A percentile compares a stretch with the other conserved stretches of the same genome.
Evolutionary conservation across 2,888 invertebrate species (phyloP).

Genomic region (Dasypogon diadema): DNA sequence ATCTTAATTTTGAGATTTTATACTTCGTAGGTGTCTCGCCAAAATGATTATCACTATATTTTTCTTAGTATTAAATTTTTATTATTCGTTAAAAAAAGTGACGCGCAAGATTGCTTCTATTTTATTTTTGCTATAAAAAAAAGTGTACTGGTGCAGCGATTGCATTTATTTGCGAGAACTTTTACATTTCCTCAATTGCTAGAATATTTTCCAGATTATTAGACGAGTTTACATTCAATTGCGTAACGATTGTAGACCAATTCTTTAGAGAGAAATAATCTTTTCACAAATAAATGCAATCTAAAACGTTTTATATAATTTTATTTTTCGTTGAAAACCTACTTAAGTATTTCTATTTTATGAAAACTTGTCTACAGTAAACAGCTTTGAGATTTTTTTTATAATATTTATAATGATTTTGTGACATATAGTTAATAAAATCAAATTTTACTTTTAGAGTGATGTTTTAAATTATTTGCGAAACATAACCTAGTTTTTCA

Average conservation of each 20-base stretch:
- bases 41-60: slow-evolving; percentile 1
- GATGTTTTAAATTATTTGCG: not conserved
- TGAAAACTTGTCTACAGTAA: slow-evolving; percentile 48
- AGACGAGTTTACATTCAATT: too few relatives aligned
- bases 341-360: slow-evolving; percentile 50
- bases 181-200: not conserved
- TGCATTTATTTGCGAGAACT: slow-evolving; percentile 26
- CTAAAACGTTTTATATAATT: slow-evolving; percentile 10
- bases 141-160: slow-evolving; percentile 43
- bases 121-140: not conserved
- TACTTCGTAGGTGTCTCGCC: not conserved
- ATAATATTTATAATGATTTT: slow-evolving; percentile 45
- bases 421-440: slow-evolving; percentile 48
- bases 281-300: slow-evolving; percentile 41
- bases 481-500: too few relatives aligned
- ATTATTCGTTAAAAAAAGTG: not conserved
- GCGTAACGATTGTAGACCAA: too few relatives aligned
- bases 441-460: slow-evolving; percentile 35
- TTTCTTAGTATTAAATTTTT: not conserved
- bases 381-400: slow-evolving; percentile 47
- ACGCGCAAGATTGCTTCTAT: not conserved
- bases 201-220: too few relatives aligned
- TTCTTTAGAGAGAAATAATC: not conserved
- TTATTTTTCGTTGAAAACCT: slow-evolving; percentile 49
- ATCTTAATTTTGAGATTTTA: not conserved